Evolutionary conservation across 2,113 vertebrate genomes (phyloP).

Genomic region (Nesoenas mayeri): DNA sequence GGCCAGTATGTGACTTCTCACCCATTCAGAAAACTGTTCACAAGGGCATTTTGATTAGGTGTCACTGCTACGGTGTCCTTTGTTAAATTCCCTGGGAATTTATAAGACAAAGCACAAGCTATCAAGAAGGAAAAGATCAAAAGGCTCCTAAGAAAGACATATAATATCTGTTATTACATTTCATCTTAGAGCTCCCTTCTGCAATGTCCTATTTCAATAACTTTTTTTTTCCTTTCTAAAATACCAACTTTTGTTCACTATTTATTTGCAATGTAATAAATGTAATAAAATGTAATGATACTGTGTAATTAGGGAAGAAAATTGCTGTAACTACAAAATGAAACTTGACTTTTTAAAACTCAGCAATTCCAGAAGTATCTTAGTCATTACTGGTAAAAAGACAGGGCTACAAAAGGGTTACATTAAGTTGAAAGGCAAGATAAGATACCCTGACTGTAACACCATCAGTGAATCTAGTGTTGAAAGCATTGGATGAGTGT

Average conservation of each 20-base stretch:
- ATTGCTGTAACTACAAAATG: neutral
- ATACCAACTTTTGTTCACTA: neutral
- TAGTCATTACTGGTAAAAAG: neutral
- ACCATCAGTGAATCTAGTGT: neutral
- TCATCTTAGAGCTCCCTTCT: neutral
- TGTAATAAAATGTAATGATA: too few relatives aligned
- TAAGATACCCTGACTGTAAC: neutral
- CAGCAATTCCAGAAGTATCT: neutral
- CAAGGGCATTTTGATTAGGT: neutral
- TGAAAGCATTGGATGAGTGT: neutral
- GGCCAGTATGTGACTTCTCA: neutral
- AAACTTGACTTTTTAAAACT: neutral
- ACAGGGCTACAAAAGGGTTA: neutral
- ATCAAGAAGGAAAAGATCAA: neutral
- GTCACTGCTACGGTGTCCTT: fast-evolving
- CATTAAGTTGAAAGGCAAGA: neutral
- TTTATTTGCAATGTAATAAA: neutral
- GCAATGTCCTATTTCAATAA: neutral
- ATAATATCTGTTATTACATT: neutral
- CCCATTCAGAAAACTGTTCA: neutral
- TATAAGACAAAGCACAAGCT: neutral
- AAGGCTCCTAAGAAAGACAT: neutral
- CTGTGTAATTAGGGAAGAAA: neutral
- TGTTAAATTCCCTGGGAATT: neutral
- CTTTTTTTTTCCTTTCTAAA: neutral